Evolutionary conservation across 2,888 invertebrate species (phyloP).

Genomic region (Catonia carolina): DNA sequence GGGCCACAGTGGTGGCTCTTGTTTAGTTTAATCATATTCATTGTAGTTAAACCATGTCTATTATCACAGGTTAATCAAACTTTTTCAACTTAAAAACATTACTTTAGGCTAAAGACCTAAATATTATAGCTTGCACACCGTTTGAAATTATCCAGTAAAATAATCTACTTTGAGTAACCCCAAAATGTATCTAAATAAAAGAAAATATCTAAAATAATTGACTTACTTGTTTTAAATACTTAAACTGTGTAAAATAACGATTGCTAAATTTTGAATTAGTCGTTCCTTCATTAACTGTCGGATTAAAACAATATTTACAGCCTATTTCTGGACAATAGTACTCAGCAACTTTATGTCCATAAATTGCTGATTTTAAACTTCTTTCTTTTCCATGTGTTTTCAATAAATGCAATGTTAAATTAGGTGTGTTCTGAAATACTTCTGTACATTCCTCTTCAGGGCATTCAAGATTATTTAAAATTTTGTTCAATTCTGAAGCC

Average conservation of each 20-base stretch:
- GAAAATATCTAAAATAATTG: no score
- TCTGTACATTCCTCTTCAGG: conserved; percentile 44
- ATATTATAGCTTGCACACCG: no score
- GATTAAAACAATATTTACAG: conserved; percentile 49
- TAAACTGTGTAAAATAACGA: conserved; percentile 31
- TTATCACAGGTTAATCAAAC: no score
- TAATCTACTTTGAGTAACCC: no score
- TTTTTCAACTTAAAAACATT: no score
- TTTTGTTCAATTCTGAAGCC: conserved; percentile 27
- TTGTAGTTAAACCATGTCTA: no score
- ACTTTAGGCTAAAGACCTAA: no score
- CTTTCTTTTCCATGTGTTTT: conserved; percentile 47
- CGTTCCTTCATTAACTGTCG: conserved; percentile 11
- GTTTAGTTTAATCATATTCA: no score
- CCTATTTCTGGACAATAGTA: conserved; percentile 51
- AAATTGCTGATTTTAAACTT: conserved; percentile 15
- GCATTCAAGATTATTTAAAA: conserved; percentile 36
- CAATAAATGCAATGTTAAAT: conserved; percentile 51
- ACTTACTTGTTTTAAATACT: conserved; percentile 33
- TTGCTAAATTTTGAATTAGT: conserved; percentile 10
- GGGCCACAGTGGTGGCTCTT: no score
- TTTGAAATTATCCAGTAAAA: no score
- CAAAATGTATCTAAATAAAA: no score
- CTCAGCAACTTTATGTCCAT: conserved; percentile 37
- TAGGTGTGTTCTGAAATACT: conserved; percentile 48